phyloP scores from a whole-genome alignment of 2,797 vertebrate species.

The Naso thynnoides region DNA sequence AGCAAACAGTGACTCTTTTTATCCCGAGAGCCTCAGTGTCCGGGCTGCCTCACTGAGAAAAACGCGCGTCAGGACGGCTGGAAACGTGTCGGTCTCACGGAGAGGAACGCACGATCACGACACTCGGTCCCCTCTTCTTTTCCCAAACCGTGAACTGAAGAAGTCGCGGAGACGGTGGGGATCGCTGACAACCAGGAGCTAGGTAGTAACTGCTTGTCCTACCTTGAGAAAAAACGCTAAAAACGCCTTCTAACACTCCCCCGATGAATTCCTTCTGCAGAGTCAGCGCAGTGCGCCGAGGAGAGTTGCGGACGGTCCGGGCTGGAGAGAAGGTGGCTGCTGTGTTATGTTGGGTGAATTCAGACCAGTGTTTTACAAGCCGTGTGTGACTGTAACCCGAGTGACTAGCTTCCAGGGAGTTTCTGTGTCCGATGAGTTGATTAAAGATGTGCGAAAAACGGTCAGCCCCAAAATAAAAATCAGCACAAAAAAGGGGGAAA shows the following conservation, averaged over 20 bases:
- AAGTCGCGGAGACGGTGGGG: constrained; percentile 52
- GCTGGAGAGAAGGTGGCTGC: constrained; percentile 70
- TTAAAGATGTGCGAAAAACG: constrained; percentile 56
- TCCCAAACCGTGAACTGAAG: constrained; percentile 50
- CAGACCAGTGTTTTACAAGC: constrained; percentile 61
- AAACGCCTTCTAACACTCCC: constrained; percentile 72
- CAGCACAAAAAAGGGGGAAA: constrained; percentile 59
- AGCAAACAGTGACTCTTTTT: constrained; percentile 20
- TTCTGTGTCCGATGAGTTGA: constrained; percentile 46
- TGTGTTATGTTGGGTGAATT: constrained; percentile 63
- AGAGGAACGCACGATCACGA: constrained; percentile 58
- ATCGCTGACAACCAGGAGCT: constrained; percentile 67
- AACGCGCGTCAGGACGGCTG: constrained; percentile 73
- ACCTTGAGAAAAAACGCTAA: constrained; percentile 69
- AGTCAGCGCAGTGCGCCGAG: constrained; percentile 78
- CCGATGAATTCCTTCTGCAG: constrained; percentile 77
- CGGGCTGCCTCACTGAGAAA: constrained; percentile 42
- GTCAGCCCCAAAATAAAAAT: constrained; percentile 64
- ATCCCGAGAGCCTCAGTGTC: constrained; percentile 29
- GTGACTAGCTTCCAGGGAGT: constrained; percentile 50
- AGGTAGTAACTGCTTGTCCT: constrained; percentile 70
- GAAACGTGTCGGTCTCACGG: constrained; percentile 63
- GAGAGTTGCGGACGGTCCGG: constrained; percentile 69
- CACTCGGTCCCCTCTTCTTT: constrained; percentile 57
- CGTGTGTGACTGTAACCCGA: constrained; percentile 69